Base-by-base conservation (phyloP, 1,140 invertebrate species). In the Drosophila insularis region DNA sequence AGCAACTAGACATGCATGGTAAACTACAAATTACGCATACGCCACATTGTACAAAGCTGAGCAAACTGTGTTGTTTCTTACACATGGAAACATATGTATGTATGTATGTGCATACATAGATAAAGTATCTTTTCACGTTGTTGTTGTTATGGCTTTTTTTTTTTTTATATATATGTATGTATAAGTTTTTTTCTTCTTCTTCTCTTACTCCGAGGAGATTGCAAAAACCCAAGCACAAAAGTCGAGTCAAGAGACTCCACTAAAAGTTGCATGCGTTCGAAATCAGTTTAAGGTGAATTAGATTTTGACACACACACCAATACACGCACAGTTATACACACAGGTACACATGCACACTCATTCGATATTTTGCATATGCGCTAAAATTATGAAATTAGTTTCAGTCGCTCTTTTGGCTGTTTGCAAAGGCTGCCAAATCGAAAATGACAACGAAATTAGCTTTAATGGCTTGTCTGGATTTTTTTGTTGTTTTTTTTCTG, bases 271-370 rank as follows among this genome's bases (percentile, higher is more conserved):
- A 89, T 86, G 79, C 76, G 78, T 68, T 89, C 56, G 64, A 89
- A 90, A 86, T 89, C 81, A 86, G 86, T 90, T 90, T 89, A 89
- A 89, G 86, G 86, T 86, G 86, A 89, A 90, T 89, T 90, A 89
- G 86, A 89, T 89, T 89, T 89, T 85, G 68, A 82, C 71, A 87
- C 74, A 85, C 62, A 78, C 67, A 63, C 31, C 60, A 32, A 54
- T 32, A 68, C 39, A 62, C 21, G 64, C 39, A 54, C 62, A 60
- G 2, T 27, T 6, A 27, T 27, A 27, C 27, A 39, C 23, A 54
- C 31, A 58, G n/a, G n/a, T n/a, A n/a, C n/a, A n/a, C n/a, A n/a
- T n/a, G n/a, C 13, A 60, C 27, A 67, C 27, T 43, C 32, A 68
- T 35, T 62, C 40, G 31, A 39, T 35, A 58, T 64, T 74, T 78